A percentile compares a stretch with the other conserved stretches of the same genome.
Conservation (phyloP, 2,113 vertebrate species). For the Numida meleagris region DNA sequence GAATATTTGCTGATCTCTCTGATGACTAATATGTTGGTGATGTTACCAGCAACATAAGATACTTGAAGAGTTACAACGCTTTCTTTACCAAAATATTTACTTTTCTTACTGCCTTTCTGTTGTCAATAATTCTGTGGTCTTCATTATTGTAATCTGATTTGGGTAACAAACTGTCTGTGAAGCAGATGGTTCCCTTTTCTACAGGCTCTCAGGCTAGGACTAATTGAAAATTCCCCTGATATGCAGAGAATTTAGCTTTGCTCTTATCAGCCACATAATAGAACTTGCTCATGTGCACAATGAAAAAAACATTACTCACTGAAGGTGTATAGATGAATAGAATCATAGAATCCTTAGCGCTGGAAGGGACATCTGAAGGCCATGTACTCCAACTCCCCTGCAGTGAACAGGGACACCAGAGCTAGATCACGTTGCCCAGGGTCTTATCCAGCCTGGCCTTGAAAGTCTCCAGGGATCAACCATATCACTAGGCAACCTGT, state of each 20-base stretch:
- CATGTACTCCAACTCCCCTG: too few relatives aligned
- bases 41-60: background rate
- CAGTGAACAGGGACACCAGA: too few relatives aligned
- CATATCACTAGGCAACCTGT: too few relatives aligned
- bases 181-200: conserved; percentile 47
- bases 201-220: background rate
- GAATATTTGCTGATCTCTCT: background rate
- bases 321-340: background rate
- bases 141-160: conserved; percentile 18
- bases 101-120: background rate
- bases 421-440: too few relatives aligned
- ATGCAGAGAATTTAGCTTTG: conserved; percentile 28
- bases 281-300: background rate
- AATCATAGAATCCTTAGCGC: too few relatives aligned
- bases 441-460: too few relatives aligned
- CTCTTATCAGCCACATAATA: background rate
- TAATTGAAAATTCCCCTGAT: conserved; percentile 36
- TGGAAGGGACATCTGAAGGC: too few relatives aligned
- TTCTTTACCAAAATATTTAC: background rate
- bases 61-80: background rate
- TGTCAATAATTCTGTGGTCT: background rate
- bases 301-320: background rate
- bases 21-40: background rate
- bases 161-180: conserved; percentile 2
- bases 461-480: too few relatives aligned